These are phyloP conservation scores for Sminthopsis crassicaudata DNA, from an alignment of 2,113 vertebrate species.

Conservation along the genomic window DNA sequence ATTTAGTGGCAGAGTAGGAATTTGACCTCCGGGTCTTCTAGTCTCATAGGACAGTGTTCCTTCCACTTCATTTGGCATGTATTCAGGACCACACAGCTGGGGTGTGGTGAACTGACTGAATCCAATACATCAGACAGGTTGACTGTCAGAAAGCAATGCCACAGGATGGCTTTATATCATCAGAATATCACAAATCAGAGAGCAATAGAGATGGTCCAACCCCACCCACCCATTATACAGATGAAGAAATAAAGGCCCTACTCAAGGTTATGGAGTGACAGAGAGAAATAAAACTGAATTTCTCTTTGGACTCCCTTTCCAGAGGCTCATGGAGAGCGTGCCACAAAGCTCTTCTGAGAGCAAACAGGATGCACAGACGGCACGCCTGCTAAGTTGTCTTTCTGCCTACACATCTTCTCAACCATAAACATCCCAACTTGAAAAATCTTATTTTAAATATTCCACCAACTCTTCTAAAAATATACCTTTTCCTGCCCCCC, in stretches of 20 bases:
- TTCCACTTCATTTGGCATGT: neutral
- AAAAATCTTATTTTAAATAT: constrained; percentile 73
- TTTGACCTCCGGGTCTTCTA: neutral
- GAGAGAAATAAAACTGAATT: neutral
- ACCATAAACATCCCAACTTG: constrained; percentile 63
- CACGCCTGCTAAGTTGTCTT: constrained; percentile 19
- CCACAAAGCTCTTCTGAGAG: constrained; percentile 56
- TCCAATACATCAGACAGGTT: neutral
- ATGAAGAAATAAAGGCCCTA: neutral
- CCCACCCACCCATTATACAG: neutral
- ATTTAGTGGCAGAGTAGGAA: neutral
- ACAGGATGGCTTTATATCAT: neutral
- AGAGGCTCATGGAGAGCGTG: constrained; percentile 62
- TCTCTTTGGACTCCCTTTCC: constrained; percentile 33
- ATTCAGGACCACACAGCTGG: neutral
- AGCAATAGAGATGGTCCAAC: neutral
- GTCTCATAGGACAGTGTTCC: neutral
- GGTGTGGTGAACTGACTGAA: neutral
- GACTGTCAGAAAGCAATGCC: neutral
- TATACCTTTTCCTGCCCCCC: constrained; percentile 23
- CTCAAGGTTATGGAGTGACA: neutral
- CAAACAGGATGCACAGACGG: constrained; percentile 59
- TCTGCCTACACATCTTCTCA: constrained; percentile 55
- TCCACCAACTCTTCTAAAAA: constrained; percentile 69
- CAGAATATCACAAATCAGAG: neutral